These are phyloP conservation scores for Anagyrus pseudococci DNA, from an alignment of 2,888 invertebrate species.

Conservation along the genomic window DNA sequence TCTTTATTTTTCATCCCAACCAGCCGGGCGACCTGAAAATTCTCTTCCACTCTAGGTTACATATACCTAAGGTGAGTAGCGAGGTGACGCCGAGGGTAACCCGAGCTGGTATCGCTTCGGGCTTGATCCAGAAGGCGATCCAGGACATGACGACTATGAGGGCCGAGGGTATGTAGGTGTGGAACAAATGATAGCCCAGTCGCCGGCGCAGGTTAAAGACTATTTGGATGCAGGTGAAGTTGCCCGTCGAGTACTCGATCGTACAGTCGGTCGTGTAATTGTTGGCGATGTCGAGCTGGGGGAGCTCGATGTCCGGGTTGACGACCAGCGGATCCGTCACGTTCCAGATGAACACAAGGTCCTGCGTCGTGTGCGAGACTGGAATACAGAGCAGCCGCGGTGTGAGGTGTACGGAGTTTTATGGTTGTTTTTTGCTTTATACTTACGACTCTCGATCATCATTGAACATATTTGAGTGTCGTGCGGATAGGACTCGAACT, in stretches of 20 bases:
- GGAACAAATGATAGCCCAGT: slow-evolving; percentile 88
- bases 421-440: slow-evolving; percentile 24
- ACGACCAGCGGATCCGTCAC: slow-evolving; percentile 85
- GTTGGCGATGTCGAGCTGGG: slow-evolving; percentile 85
- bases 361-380: slow-evolving; percentile 91
- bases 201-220: slow-evolving; percentile 84
- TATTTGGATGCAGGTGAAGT: slow-evolving; percentile 89
- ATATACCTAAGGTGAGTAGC: slow-evolving; percentile 78
- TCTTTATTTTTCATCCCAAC: too few relatives aligned
- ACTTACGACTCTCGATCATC: slow-evolving; percentile 94
- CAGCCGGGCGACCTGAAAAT: too few relatives aligned
- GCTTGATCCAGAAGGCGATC: slow-evolving; percentile 96
- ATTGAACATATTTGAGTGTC: slow-evolving; percentile 93
- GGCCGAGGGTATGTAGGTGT: slow-evolving; percentile 91
- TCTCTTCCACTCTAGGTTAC: too few relatives aligned
- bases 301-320: slow-evolving; percentile 86
- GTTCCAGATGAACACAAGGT: slow-evolving; percentile 90
- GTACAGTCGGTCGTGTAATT: slow-evolving; percentile 91
- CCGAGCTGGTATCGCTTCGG: slow-evolving; percentile 89
- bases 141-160: slow-evolving; percentile 94
- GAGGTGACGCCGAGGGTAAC: slow-evolving; percentile 90
- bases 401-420: too few relatives aligned
- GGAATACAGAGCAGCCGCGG: slow-evolving; percentile 32
- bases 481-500: slow-evolving; percentile 91
- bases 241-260: slow-evolving; percentile 85